Base-by-base conservation (phyloP, 1,140 invertebrate species). In the Chelonus insularis region DNA sequence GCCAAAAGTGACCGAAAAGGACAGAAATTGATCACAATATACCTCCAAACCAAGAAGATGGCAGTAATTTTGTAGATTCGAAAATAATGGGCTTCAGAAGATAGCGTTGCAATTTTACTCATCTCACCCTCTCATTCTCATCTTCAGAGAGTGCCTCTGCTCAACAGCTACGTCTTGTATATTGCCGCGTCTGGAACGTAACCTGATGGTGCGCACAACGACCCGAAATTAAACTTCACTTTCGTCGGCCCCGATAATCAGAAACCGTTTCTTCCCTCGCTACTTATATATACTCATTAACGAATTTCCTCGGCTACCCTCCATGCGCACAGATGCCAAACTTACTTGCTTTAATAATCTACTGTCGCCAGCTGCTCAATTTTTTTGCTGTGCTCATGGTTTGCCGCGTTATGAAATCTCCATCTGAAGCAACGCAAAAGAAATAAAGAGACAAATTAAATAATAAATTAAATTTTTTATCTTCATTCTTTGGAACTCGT, bases 31-130 rank as follows among this genome's bases (percentile, higher is more conserved):
- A 71, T 69, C 60, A 66, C 70, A 69, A 69, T 68, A 75, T 71
- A 61, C 60, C 9, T n/a, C 32, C 12, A 14, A 47, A 20, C 32
- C 41, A 18, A 51, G 62, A 68, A 72, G 72, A 73, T 73, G 71
- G 64, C 71, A 68, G 72, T 76, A 72, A 74, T 76, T 72, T 72
- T 67, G 69, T 76, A 72, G 72, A 76, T 73, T 71, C 68, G 64
- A 68, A 69, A 72, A 70, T 76, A 74, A 76, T 74, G 71, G 74
- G 65, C 67, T 62, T 68, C 60, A 59, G 59, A 63, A 66, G 60
- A 66, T 64, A 57, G 64, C 64, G 65, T 61, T 70, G 70, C 71
- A 70, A 71, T 72, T 68, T 64, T 32, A 16, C 37, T 20, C 18
- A 43, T 16, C 39, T 52, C 29, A 21, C 43, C 9, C 41, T 14